Conservation (phyloP, 2,113 vertebrate species). For the Daboia siamensis region DNA sequence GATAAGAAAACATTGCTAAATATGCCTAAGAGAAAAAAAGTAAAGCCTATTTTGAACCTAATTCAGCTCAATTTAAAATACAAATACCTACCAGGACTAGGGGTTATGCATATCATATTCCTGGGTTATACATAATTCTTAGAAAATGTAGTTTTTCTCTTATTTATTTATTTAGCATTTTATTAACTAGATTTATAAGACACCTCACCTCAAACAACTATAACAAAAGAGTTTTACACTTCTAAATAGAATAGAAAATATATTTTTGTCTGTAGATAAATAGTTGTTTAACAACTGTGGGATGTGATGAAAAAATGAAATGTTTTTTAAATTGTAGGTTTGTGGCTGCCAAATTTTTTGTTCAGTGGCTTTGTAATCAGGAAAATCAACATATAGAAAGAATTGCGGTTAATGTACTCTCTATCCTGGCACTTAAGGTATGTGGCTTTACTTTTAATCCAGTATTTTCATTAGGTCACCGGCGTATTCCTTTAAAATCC, state of each 20-base stretch:
- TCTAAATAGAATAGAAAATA: not conserved
- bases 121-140: not conserved
- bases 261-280: not conserved
- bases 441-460: not conserved
- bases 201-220: not conserved
- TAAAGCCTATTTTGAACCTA: not conserved
- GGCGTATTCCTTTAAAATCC: not conserved
- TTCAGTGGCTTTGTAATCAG: slow-evolving; percentile 87
- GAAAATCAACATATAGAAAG: slow-evolving; percentile 90
- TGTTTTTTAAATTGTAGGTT: slow-evolving; percentile 71
- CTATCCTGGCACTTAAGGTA: slow-evolving; percentile 86
- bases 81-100: not conserved
- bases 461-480: not conserved
- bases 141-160: not conserved
- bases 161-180: not conserved
- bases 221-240: not conserved
- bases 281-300: not conserved
- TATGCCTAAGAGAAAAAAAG: not conserved
- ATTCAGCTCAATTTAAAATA: not conserved
- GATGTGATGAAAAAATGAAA: not conserved
- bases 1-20: not conserved
- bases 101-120: not conserved
- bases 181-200: not conserved
- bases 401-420: slow-evolving; percentile 88
- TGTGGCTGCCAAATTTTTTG: slow-evolving; percentile 86